phyloP scores from a whole-genome alignment of 2,888 invertebrate genomes.

The Nymphalis urticae region DNA sequence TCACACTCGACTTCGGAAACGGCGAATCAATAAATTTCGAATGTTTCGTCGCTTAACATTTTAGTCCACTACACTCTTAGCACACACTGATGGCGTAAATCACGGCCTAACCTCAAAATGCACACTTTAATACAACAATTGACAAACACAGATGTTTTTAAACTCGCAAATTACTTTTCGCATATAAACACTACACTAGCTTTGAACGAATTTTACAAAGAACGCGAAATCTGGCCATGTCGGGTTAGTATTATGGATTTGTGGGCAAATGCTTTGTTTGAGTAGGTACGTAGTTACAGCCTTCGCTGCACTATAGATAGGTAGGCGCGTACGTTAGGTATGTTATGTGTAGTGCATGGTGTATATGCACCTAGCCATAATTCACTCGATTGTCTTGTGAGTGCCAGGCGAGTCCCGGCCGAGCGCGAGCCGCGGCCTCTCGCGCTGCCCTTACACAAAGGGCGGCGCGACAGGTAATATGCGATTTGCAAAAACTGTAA shows the following conservation, averaged over 20 bases:
- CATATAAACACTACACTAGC: conserved; percentile 62
- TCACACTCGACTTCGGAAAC: conserved; percentile 49
- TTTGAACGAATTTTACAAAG: conserved; percentile 62
- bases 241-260: conserved; percentile 65
- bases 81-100: conserved; percentile 53
- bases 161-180: conserved; percentile 55
- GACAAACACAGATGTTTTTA: conserved; percentile 72
- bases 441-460: conserved; percentile 59
- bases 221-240: conserved; percentile 59
- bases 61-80: conserved; percentile 40
- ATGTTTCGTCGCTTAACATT: conserved; percentile 29
- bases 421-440: conserved; percentile 37
- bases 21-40: conserved; percentile 26
- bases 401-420: conserved; percentile 55
- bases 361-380: conserved; percentile 71
- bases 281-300: conserved; percentile 74
- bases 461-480: conserved; percentile 69
- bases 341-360: conserved; percentile 61
- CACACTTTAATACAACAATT: conserved; percentile 62
- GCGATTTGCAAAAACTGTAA: conserved; percentile 74
- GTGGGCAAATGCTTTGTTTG: conserved; percentile 79
- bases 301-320: conserved; percentile 72
- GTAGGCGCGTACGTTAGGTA: conserved; percentile 66
- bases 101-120: conserved; percentile 78
- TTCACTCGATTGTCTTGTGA: conserved; percentile 62